These are phyloP conservation scores for Enhydra lutris DNA, from an alignment of 2,113 vertebrate species.

Conservation along the genomic window DNA sequence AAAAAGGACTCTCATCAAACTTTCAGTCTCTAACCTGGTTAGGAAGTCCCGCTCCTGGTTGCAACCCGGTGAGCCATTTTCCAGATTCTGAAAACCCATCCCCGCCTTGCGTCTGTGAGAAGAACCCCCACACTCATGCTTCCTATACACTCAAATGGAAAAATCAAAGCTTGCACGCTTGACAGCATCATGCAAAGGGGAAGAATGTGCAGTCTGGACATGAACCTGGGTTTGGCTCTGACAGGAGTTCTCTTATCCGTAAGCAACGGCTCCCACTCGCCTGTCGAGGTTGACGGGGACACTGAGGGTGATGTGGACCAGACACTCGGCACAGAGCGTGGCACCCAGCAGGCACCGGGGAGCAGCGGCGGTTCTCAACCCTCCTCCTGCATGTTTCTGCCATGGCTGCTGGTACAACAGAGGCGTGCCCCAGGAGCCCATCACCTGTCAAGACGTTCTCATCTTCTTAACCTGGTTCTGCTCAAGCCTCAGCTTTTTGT, in stretches of 20 bases:
- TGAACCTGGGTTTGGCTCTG: neutral
- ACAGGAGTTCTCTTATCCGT: neutral
- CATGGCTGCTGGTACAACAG: neutral
- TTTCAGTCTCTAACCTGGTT: neutral
- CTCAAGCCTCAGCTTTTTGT: neutral
- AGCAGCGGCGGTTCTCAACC: neutral
- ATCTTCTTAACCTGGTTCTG: neutral
- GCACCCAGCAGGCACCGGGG: neutral
- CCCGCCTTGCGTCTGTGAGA: neutral
- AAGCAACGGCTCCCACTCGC: neutral
- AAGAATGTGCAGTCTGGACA: neutral
- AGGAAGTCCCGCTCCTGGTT: neutral
- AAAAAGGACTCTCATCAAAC: neutral
- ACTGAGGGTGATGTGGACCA: neutral
- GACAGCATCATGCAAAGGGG: neutral
- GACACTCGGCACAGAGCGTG: neutral
- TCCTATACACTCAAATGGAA: neutral
- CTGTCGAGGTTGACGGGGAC: accelerated
- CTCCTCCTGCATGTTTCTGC: neutral
- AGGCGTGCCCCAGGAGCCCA: neutral
- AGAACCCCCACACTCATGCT: neutral
- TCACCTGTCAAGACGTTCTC: neutral
- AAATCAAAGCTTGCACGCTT: neutral
- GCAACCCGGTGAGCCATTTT: neutral
- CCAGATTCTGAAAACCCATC: neutral